These are phyloP conservation scores for Orthosia gracilis DNA, from an alignment of 2,888 invertebrate species.

Conservation along the genomic window DNA sequence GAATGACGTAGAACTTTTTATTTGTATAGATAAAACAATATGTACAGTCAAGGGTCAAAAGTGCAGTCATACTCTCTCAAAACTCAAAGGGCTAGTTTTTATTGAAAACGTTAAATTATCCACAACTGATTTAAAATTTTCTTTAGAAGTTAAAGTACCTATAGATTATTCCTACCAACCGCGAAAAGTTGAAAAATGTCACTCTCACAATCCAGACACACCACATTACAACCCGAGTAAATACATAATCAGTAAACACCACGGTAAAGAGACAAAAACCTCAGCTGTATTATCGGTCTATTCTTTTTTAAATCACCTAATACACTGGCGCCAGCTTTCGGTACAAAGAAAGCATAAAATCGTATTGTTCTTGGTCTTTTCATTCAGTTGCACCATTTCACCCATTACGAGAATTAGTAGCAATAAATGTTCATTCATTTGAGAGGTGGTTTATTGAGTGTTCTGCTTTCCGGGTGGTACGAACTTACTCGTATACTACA, in stretches of 20 bases:
- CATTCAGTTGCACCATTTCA: conserved; percentile 76
- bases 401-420: conserved; percentile 79
- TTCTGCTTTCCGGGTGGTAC: conserved; percentile 5
- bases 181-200: too few relatives aligned
- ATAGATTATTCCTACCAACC: too few relatives aligned
- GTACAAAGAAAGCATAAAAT: conserved; percentile 63
- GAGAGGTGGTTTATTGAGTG: conserved; percentile 22
- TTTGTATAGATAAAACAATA: too few relatives aligned
- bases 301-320: conserved; percentile 66
- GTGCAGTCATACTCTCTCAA: too few relatives aligned
- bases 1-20: too few relatives aligned
- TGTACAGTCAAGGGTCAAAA: too few relatives aligned
- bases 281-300: conserved; percentile 30
- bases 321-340: conserved; percentile 76
- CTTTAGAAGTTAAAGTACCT: too few relatives aligned
- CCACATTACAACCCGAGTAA: conserved; percentile 18
- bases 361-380: conserved; percentile 77
- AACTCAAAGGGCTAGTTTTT: too few relatives aligned
- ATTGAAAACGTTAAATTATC: too few relatives aligned
- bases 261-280: conserved; percentile 32
- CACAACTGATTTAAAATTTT: too few relatives aligned
- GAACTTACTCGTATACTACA: not conserved
- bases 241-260: conserved; percentile 35
- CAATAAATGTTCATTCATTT: conserved; percentile 83
- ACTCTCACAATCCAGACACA: not conserved